phyloP scores from a whole-genome alignment of 2,888 invertebrate species.

The Heteromurus nitidus region DNA sequence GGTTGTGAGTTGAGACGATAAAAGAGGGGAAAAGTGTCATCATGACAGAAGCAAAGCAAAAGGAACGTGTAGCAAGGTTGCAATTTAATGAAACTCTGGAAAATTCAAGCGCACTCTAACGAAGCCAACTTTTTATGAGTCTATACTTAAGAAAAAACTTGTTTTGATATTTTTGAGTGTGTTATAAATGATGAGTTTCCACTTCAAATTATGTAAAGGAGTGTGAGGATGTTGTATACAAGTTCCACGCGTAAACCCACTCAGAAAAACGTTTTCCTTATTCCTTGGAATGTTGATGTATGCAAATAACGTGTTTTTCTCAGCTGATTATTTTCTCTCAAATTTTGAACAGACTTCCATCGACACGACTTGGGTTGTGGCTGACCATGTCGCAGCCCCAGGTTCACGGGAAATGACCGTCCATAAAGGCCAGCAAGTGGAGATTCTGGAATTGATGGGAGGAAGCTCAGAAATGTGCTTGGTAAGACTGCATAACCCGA shows the following conservation, averaged over 20 bases:
- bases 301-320: slow-evolving; percentile 1
- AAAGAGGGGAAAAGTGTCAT: neutral
- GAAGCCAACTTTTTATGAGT: too few species aligned
- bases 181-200: too few species aligned
- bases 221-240: too few species aligned
- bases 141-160: too few species aligned
- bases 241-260: too few species aligned
- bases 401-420: slow-evolving; percentile 89
- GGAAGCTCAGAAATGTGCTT: slow-evolving; percentile 79
- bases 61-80: neutral
- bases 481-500: slow-evolving; percentile 77
- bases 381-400: slow-evolving; percentile 86
- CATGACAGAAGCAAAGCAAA: too few species aligned
- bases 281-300: too few species aligned
- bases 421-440: slow-evolving; percentile 93
- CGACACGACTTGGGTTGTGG: slow-evolving; percentile 94
- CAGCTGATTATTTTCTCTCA: slow-evolving; percentile 6
- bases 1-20: too few species aligned
- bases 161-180: too few species aligned
- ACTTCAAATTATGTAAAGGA: too few species aligned
- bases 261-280: too few species aligned
- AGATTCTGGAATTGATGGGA: slow-evolving; percentile 86
- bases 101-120: too few species aligned
- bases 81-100: slow-evolving; percentile 9
- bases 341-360: slow-evolving; percentile 79